phyloP scores from a whole-genome alignment of 2,888 invertebrate genomes.

The Apoderus coryli region DNA sequence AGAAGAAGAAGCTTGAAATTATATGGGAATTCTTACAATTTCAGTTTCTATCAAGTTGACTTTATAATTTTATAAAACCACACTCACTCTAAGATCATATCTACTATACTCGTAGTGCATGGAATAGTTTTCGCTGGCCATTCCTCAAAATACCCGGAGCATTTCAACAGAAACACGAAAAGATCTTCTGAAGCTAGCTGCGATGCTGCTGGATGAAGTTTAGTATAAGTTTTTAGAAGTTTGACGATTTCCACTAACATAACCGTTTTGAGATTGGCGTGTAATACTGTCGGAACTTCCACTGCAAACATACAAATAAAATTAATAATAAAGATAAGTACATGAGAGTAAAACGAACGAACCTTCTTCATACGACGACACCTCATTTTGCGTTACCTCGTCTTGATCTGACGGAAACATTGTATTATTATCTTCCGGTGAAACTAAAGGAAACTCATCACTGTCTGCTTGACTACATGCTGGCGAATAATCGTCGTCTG shows the following conservation, averaged over 20 bases:
- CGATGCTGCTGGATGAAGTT: conserved; percentile 17
- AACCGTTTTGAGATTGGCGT: conserved; percentile 18
- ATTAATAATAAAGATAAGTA: no score
- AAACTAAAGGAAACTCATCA: conserved; percentile 12
- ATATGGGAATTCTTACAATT: no score
- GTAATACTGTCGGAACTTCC: no score
- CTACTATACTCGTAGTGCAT: conserved; percentile 12
- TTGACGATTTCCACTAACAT: conserved; percentile 21
- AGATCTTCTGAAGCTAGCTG: conserved; percentile 20
- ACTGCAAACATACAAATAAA: no score
- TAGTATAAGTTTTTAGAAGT: conserved; percentile 19
- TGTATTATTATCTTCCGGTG: no score
- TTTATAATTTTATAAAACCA: no score
- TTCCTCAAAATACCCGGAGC: conserved; percentile 17
- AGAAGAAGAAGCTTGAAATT: no score
- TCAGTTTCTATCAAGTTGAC: no score
- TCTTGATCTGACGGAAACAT: no score
- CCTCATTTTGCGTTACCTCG: background rate
- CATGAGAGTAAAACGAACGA: no score
- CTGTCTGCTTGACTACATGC: conserved; percentile 44
- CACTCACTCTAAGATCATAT: conserved; percentile 16
- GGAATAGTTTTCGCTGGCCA: conserved; percentile 10
- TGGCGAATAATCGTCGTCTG: conserved; percentile 49
- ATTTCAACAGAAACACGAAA: conserved; percentile 21
- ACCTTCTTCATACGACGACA: conserved; percentile 10